phyloP scores from a whole-genome alignment of 2,113 vertebrate species.

The Callipepla squamata region DNA sequence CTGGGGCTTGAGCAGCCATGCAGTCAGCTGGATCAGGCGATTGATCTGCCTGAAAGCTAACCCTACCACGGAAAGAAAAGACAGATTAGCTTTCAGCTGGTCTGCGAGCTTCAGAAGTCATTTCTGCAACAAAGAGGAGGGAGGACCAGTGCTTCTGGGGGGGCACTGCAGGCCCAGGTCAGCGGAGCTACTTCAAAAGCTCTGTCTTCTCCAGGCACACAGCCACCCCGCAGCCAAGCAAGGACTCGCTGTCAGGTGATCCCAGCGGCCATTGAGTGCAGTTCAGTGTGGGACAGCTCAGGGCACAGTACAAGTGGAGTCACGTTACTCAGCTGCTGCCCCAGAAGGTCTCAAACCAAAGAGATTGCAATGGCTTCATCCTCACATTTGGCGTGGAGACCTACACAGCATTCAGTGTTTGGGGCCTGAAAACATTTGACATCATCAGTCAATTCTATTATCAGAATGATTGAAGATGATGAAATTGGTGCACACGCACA shows the following conservation, averaged over 20 bases:
- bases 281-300: background rate
- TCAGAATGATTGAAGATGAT: background rate
- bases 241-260: background rate
- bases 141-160: background rate
- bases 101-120: background rate
- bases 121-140: background rate
- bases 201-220: background rate
- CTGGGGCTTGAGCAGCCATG: background rate
- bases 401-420: fast-evolving
- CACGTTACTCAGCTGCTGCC: background rate
- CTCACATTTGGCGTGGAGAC: background rate
- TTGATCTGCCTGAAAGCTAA: constrained; percentile 38
- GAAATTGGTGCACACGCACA: constrained; percentile 11
- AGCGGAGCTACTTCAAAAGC: background rate
- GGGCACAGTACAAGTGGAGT: background rate
- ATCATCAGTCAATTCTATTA: background rate
- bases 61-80: background rate
- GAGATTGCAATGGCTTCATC: background rate
- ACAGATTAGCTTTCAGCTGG: background rate
- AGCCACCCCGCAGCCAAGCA: fast-evolving
- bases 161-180: background rate
- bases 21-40: background rate
- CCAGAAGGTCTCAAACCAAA: background rate
- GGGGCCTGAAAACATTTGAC: background rate
- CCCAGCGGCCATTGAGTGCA: fast-evolving